Conservation (phyloP, 2,797 vertebrate genomes). For the Lates japonicus region DNA sequence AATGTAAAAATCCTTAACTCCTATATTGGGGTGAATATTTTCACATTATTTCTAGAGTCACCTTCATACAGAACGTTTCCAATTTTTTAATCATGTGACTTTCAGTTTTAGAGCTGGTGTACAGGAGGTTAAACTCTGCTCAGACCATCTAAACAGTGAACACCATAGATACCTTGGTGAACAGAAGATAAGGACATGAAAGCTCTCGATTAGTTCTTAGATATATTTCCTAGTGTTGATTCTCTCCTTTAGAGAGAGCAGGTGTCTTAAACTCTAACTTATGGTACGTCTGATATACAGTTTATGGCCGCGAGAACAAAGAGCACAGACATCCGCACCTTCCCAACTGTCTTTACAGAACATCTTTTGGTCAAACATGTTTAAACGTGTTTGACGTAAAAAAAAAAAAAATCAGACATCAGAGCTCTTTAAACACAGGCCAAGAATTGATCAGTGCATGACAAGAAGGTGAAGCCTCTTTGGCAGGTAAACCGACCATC, state of each 20-base stretch:
- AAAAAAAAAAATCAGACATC: constrained; percentile 42
- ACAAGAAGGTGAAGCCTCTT: constrained; percentile 56
- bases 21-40: not conserved
- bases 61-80: not conserved
- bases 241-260: not conserved
- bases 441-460: constrained; percentile 50
- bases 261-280: not conserved
- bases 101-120: not conserved
- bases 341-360: constrained; percentile 11
- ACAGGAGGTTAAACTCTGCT: not conserved
- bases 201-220: too few species aligned
- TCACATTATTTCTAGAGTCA: not conserved
- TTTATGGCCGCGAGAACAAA: constrained; percentile 12
- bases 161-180: not conserved
- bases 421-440: constrained; percentile 41
- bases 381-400: constrained; percentile 48
- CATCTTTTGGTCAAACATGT: constrained; percentile 37
- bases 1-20: too few species aligned
- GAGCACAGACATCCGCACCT: constrained; percentile 6
- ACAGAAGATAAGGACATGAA: not conserved
- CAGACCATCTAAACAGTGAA: not conserved
- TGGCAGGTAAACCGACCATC: constrained; percentile 55
- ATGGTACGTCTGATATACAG: constrained; percentile 15
- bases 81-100: not conserved
- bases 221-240: too few species aligned